Base-by-base conservation (phyloP, 2,113 vertebrate genomes). In the Chamaea fasciata region DNA sequence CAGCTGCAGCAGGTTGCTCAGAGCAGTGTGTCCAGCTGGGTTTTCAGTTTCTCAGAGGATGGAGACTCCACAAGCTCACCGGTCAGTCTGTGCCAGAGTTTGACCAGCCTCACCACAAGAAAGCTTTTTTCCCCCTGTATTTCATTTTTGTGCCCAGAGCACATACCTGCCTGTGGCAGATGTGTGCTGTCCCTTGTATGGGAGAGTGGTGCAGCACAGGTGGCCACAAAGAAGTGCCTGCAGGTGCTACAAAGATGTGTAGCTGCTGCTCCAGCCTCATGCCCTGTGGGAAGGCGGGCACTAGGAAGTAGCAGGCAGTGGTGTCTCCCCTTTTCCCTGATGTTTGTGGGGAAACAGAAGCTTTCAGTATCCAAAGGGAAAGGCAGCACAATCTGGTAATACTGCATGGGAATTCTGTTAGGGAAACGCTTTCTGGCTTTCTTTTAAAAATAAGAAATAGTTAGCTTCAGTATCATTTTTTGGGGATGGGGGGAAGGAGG, bases 401-500 rank as follows among this genome's bases (percentile, higher is more conserved):
- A 15, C 26, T 0, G 0, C 1, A 1, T 53, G 31, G 50, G 3
- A 6, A 3, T 91, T 70, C 60, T 74, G 30, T 57, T 74, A 8
- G 11, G 28, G 33, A 70, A 92, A 76, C 0, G 0, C 21, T 79
- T 87, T n/a, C 31, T 49, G 30, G 2, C 47, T 96, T 82, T 87
- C 35, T 84, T 81, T 68, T 87, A 57, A 88, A 83, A 92, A 53
- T 60, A 56, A 20, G 19, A 77, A 77, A 65, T 13, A 49, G 13
- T 21, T 49, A 13, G 5, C 33, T 68, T 90, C 30, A 19, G 31
- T n/a, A 84, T 82, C 0, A 1, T 41, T 55, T 59, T 53, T 7
- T 3, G 1, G 14, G 1, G 1, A 1, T 15, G 4, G 1, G 31
- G 11, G 2, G 10, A 13, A 23, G 8, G 13, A 17, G 15, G 11